Evolutionary conservation across 1,140 invertebrate species (phyloP).

Genomic region (Rhyzopertha dominica): DNA sequence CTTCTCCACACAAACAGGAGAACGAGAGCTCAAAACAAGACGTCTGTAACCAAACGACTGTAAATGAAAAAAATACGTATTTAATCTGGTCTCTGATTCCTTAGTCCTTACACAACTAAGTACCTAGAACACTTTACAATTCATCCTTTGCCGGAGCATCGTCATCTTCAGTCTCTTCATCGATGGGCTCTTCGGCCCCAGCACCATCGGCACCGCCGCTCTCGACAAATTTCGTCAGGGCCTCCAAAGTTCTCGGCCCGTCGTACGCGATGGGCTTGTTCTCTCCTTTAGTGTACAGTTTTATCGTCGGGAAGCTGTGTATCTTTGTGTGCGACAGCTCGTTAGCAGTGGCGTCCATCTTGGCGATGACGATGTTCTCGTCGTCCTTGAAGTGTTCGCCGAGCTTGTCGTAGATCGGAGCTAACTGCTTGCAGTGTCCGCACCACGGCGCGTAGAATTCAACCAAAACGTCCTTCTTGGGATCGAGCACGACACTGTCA

Average conservation of each 20-base stretch:
- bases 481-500: constrained; percentile 86
- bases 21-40: too few relatives aligned
- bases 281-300: constrained; percentile 87
- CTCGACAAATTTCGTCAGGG: constrained; percentile 87
- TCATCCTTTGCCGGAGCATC: constrained; percentile 63
- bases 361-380: constrained; percentile 86
- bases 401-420: constrained; percentile 87
- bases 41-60: too few relatives aligned
- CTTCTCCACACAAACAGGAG: too few relatives aligned
- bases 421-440: constrained; percentile 94
- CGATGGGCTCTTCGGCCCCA: constrained; percentile 50
- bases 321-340: constrained; percentile 95
- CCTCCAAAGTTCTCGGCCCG: constrained; percentile 92
- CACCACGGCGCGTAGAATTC: constrained; percentile 99
- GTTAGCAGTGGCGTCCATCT: constrained; percentile 97
- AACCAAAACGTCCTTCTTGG: constrained; percentile 89
- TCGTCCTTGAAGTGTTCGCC: constrained; percentile 80
- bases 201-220: constrained; percentile 63
- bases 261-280: constrained; percentile 94
- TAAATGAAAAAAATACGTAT: too few relatives aligned
- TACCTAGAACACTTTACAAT: constrained; percentile 57
- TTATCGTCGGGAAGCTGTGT: constrained; percentile 94
- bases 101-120: too few relatives aligned
- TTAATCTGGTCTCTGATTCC: too few relatives aligned
- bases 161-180: constrained; percentile 61